phyloP scores from a whole-genome alignment of 1,140 invertebrate genomes.

The Diachasmimorpha longicaudata region DNA sequence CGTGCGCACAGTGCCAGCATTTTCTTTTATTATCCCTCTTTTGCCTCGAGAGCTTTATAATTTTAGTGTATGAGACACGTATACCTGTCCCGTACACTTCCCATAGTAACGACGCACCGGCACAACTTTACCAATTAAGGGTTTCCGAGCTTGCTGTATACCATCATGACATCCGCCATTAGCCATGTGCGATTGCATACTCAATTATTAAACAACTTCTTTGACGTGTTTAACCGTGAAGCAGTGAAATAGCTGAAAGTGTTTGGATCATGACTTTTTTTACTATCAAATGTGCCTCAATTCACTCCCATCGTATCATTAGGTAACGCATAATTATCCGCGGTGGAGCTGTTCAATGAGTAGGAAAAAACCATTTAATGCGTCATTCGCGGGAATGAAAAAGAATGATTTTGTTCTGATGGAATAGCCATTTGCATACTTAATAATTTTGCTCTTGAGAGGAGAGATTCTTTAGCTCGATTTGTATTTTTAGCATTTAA shows the following conservation, averaged over 20 bases:
- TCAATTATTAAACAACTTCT: background rate
- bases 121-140: conserved; percentile 24
- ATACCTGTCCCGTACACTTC: conserved; percentile 21
- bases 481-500: too few relatives aligned
- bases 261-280: background rate
- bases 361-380: background rate
- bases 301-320: background rate
- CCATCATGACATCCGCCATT: conserved; percentile 6
- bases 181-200: background rate
- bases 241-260: background rate
- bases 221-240: background rate
- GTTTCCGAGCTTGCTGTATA: conserved; percentile 2
- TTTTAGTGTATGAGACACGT: background rate
- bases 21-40: background rate
- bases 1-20: background rate
- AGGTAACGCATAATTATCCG: background rate
- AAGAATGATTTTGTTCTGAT: background rate
- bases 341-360: background rate
- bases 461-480: background rate
- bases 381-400: background rate
- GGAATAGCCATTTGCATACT: background rate
- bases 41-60: background rate
- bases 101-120: conserved; percentile 16
- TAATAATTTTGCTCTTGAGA: background rate
- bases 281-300: background rate